A percentile compares a stretch with the other conserved stretches of the same genome.
Evolutionary conservation across 2,888 invertebrate genomes (phyloP).

Genomic region (Sminthurides aquaticus): DNA sequence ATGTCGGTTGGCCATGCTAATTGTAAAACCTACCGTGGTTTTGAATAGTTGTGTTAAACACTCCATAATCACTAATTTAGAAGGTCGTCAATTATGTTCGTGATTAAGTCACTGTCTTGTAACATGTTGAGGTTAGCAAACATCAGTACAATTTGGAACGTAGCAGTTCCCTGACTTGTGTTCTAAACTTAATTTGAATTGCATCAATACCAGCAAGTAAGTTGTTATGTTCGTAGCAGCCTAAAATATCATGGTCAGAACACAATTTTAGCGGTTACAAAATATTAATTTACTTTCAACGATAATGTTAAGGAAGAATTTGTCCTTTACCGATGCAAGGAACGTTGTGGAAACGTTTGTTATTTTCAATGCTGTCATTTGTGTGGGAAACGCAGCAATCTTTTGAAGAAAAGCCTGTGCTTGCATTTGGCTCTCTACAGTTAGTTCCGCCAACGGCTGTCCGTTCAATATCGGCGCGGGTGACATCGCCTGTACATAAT

Average conservation of each 20-base stretch:
- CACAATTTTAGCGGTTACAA: no score
- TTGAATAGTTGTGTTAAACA: no score
- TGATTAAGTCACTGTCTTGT: no score
- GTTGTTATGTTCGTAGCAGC: conserved; percentile 38
- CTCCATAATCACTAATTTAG: no score
- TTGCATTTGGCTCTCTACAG: conserved; percentile 33
- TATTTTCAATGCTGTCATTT: conserved; percentile 36
- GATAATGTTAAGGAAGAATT: neutral
- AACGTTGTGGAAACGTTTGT: conserved; percentile 36
- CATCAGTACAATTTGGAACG: no score
- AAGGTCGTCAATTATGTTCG: no score
- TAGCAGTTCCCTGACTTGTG: conserved; percentile 4
- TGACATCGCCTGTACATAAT: conserved; percentile 32
- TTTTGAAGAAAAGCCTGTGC: conserved; percentile 33
- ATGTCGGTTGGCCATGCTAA: no score
- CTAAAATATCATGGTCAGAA: no score
- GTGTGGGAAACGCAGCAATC: conserved; percentile 34
- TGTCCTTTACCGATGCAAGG: conserved; percentile 32
- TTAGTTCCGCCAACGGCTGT: conserved; percentile 28
- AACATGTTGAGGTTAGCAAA: no score
- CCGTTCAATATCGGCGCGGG: conserved; percentile 34
- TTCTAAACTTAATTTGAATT: conserved; percentile 40
- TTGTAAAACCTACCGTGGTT: no score
- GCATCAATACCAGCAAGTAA: conserved; percentile 38
- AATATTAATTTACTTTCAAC: neutral